These are phyloP conservation scores for Drosophila yooni DNA, from an alignment of 2,888 invertebrate species.

Conservation along the genomic window DNA sequence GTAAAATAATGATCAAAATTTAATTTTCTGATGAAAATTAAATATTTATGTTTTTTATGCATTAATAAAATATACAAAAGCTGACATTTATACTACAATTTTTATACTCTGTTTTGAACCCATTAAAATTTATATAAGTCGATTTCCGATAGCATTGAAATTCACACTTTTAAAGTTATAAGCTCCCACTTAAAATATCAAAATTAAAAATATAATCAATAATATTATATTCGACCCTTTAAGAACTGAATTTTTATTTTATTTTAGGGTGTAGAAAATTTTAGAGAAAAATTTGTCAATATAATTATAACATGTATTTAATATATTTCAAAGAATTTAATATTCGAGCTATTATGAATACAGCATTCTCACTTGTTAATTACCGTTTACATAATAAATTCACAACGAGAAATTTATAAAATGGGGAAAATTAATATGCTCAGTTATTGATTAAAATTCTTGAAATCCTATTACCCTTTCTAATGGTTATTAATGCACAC, in stretches of 20 bases:
- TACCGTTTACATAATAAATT: slow-evolving; percentile 39
- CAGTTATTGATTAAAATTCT: slow-evolving; percentile 63
- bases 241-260: background rate
- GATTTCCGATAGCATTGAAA: background rate
- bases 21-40: background rate
- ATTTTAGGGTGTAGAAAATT: background rate
- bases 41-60: background rate
- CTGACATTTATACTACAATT: background rate
- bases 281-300: background rate
- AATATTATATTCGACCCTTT: background rate
- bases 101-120: background rate
- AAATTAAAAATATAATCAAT: background rate
- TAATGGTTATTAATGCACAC: slow-evolving; percentile 45
- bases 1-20: background rate
- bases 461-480: slow-evolving; percentile 48
- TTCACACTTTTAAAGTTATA: background rate
- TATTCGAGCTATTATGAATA: background rate
- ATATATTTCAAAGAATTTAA: background rate
- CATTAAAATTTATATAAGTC: background rate
- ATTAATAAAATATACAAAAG: background rate
- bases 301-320: background rate
- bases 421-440: slow-evolving; percentile 42
- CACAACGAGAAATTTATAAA: slow-evolving; percentile 34
- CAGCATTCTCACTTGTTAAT: background rate
- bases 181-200: background rate